A percentile compares a stretch with the other conserved stretches of the same genome.
phyloP scores from a whole-genome alignment of 2,113 vertebrate species.

The Sturnus vulgaris region DNA sequence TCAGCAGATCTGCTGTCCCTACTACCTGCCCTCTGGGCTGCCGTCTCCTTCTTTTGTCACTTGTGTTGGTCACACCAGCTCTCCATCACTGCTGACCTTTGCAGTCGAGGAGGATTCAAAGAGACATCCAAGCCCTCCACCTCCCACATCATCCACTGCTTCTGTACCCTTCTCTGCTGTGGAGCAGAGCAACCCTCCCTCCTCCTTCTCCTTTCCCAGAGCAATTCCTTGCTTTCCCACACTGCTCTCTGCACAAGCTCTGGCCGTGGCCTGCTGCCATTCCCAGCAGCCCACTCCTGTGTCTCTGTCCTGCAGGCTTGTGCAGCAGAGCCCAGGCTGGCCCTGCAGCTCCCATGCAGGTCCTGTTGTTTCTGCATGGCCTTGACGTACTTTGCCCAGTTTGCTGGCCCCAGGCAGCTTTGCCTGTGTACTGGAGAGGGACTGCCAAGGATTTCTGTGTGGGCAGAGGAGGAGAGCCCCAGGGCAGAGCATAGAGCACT shows the following conservation, averaged over 20 bases:
- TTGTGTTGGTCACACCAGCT: accelerated
- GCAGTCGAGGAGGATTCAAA: not conserved
- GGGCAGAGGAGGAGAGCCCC: not conserved
- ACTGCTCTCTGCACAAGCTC: not conserved
- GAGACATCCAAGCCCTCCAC: not conserved
- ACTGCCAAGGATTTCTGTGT: not conserved
- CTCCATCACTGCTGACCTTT: not conserved
- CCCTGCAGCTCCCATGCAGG: not conserved
- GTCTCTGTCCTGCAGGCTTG: not conserved
- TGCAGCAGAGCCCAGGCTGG: not conserved
- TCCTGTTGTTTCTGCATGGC: not conserved
- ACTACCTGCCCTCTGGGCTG: not conserved
- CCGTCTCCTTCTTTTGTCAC: not conserved
- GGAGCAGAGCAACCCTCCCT: not conserved
- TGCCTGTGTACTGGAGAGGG: not conserved
- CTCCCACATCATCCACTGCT: not conserved
- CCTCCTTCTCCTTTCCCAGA: not conserved
- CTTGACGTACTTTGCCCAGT: not conserved
- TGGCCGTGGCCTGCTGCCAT: accelerated
- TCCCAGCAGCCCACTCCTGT: accelerated
- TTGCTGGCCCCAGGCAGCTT: not conserved
- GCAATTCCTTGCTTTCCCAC: not conserved
- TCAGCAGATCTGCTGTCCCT: not conserved
- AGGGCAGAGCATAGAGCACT: accelerated
- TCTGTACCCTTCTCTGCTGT: not conserved